phyloP scores from a whole-genome alignment of 2,888 invertebrate species.

The Coremacera marginata region DNA sequence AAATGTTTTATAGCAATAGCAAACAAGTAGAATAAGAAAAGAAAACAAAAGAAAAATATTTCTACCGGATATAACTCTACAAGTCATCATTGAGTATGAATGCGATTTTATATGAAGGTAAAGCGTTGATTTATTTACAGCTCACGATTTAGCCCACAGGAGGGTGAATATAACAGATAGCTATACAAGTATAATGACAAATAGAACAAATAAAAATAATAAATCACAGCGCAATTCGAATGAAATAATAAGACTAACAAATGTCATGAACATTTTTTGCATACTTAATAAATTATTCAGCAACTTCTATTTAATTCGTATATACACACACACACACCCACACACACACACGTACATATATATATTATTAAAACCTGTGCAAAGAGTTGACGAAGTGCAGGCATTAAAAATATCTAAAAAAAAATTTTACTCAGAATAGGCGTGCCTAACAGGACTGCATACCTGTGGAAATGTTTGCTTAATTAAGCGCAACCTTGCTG shows the following conservation, averaged over 20 bases:
- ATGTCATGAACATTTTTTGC: too few relatives aligned
- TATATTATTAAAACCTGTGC: too few relatives aligned
- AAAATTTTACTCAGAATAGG: too few relatives aligned
- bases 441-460: not conserved
- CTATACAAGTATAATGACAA: not conserved
- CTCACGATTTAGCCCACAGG: not conserved
- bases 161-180: not conserved
- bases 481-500: conserved; percentile 65
- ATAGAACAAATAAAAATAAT: too few relatives aligned
- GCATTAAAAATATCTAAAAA: too few relatives aligned
- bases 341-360: too few relatives aligned
- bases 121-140: not conserved
- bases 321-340: too few relatives aligned
- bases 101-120: conserved; percentile 6
- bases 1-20: not conserved
- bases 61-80: conserved; percentile 44
- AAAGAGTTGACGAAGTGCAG: too few relatives aligned
- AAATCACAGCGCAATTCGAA: too few relatives aligned
- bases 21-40: not conserved
- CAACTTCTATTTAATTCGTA: too few relatives aligned
- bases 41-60: not conserved
- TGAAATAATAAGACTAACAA: too few relatives aligned
- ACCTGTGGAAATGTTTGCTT: conserved; percentile 48
- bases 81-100: conserved; percentile 45
- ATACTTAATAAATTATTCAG: too few relatives aligned